Conservation (phyloP, 1,140 invertebrate species). For the Melipona quadrifasciata region DNA sequence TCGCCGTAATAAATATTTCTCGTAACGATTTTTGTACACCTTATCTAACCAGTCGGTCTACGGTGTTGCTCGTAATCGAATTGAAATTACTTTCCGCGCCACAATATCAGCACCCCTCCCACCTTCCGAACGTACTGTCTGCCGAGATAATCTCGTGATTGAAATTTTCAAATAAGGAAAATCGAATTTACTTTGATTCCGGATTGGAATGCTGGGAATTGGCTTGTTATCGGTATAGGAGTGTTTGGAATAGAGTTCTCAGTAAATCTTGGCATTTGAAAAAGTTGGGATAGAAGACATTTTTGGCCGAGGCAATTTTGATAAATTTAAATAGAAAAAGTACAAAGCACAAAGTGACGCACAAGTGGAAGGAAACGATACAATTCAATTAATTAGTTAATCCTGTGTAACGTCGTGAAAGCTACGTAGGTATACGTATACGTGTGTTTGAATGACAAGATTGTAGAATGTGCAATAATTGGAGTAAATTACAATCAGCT, state of each 20-base stretch:
- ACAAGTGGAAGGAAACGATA: no score
- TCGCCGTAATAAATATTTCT: conserved; percentile 46
- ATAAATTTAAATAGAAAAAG: no score
- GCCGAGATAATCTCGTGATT: not conserved
- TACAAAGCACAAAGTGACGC: no score
- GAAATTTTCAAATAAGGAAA: not conserved
- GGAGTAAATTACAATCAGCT: no score
- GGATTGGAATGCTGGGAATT: not conserved
- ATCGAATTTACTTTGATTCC: not conserved
- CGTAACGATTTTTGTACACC: conserved; percentile 35
- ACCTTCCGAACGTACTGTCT: no score
- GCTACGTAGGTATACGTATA: no score
- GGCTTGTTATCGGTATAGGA: not conserved
- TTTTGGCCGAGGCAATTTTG: not conserved
- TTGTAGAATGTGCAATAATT: no score
- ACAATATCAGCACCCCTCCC: not conserved
- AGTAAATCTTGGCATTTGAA: not conserved
- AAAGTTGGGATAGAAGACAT: not conserved
- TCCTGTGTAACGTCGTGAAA: no score
- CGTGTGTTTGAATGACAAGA: no score
- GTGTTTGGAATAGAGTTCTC: not conserved
- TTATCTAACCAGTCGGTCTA: conserved; percentile 25
- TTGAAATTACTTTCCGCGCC: not conserved
- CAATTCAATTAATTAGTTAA: no score
- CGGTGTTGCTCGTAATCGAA: conserved; percentile 19